A percentile compares a stretch with the other conserved stretches of the same genome.
Conservation (phyloP, 1,140 invertebrate species). For the Drosophila parabipectinata region DNA sequence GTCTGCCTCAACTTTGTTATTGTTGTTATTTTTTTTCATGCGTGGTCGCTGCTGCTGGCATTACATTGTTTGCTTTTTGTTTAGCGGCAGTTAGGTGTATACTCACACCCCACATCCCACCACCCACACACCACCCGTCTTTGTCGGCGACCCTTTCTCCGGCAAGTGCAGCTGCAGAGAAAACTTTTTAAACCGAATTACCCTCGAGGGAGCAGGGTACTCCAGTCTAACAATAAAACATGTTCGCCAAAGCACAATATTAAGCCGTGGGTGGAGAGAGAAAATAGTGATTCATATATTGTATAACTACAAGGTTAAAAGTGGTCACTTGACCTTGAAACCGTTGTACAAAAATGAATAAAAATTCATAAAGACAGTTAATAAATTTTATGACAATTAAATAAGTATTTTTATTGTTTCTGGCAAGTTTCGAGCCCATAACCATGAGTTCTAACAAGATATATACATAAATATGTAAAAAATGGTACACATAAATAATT, state of each 20-base stretch:
- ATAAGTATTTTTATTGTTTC: neutral
- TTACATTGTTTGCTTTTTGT: constrained; percentile 80
- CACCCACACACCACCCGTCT: constrained; percentile 2
- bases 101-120: neutral
- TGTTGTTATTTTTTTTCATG: constrained; percentile 43
- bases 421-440: too few relatives aligned
- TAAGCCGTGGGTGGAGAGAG: neutral
- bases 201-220: constrained; percentile 23
- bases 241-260: constrained; percentile 1
- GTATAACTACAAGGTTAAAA: neutral
- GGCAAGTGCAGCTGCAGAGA: constrained; percentile 45
- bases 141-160: constrained; percentile 10
- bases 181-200: constrained; percentile 56
- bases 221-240: constrained; percentile 14
- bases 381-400: too few relatives aligned
- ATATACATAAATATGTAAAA: too few relatives aligned
- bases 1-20: constrained; percentile 50
- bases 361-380: too few relatives aligned
- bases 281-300: neutral
- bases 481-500: too few relatives aligned
- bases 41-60: constrained; percentile 63
- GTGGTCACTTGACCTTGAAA: neutral
- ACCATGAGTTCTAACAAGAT: too few relatives aligned
- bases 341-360: neutral
- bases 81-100: constrained; percentile 47